Percentiles rank a stretch among this genome's conserved stretches.
Evolutionary conservation across 1,140 invertebrate genomes (phyloP).

Genomic region (Drosophila subobscura): DNA sequence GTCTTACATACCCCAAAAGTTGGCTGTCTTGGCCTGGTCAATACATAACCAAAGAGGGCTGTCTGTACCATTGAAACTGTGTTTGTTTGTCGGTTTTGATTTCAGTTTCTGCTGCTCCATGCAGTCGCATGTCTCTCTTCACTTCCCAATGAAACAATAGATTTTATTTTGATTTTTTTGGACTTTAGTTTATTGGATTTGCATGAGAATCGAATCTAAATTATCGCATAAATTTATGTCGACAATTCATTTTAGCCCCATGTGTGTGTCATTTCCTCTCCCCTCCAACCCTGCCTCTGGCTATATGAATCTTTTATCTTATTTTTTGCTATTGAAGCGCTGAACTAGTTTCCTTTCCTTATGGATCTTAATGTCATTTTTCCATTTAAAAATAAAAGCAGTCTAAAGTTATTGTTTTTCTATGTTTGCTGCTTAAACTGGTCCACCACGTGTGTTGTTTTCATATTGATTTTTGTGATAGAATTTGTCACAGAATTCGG

Average conservation of each 20-base stretch:
- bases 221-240: constrained; percentile 76
- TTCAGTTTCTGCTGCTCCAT: constrained; percentile 28
- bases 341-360: constrained; percentile 69
- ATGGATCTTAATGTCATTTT: constrained; percentile 9
- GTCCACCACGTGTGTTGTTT: too few relatives aligned
- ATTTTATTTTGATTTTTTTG: constrained; percentile 47
- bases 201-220: constrained; percentile 81
- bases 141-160: constrained; percentile 38
- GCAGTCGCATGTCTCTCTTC: constrained; percentile 39
- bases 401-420: too few relatives aligned
- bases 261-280: constrained; percentile 40
- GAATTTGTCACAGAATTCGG: too few relatives aligned
- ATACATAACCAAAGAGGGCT: constrained; percentile 24
- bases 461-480: too few relatives aligned
- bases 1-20: constrained; percentile 25
- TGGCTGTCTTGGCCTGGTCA: constrained; percentile 34
- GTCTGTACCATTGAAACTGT: constrained; percentile 19
- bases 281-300: constrained; percentile 31
- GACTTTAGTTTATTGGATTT: constrained; percentile 63
- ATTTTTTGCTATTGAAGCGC: constrained; percentile 34
- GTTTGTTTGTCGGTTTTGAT: neutral
- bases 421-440: too few relatives aligned
- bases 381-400: constrained; percentile 6
- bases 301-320: constrained; percentile 9
- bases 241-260: constrained; percentile 63